phyloP scores from a whole-genome alignment of 2,888 invertebrate genomes.

The Axea sp. region DNA sequence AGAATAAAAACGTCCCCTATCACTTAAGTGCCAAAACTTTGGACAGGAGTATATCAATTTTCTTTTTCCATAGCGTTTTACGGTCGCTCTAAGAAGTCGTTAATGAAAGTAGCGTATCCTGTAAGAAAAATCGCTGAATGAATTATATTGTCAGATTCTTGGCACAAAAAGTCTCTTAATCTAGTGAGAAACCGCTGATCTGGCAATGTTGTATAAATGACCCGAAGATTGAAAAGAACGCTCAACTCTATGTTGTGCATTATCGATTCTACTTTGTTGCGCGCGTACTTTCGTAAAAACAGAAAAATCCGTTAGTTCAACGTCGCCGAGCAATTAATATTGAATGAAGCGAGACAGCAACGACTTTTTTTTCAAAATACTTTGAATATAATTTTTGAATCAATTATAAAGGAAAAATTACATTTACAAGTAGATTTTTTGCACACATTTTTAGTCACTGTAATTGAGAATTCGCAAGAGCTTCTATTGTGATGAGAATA shows the following conservation, averaged over 20 bases:
- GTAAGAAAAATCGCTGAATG: slow-evolving; percentile 56
- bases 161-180: slow-evolving; percentile 56
- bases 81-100: slow-evolving; percentile 54
- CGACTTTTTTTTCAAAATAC: slow-evolving; percentile 2
- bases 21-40: slow-evolving; percentile 59
- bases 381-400: slow-evolving; percentile 5
- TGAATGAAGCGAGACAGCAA: slow-evolving; percentile 25
- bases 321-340: slow-evolving; percentile 44
- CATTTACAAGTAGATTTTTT: slow-evolving; percentile 1
- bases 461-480: slow-evolving; percentile 1
- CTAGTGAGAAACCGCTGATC: slow-evolving; percentile 59
- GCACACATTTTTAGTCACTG: slow-evolving; percentile 6
- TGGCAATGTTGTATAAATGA: slow-evolving; percentile 58
- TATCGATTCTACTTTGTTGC: slow-evolving; percentile 54
- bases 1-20: slow-evolving; percentile 48
- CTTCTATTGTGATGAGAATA: slow-evolving; percentile 2
- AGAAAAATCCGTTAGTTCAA: slow-evolving; percentile 29
- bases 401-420: slow-evolving; percentile 2
- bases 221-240: slow-evolving; percentile 52
- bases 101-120: slow-evolving; percentile 57
- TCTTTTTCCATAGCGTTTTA: slow-evolving; percentile 54
- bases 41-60: slow-evolving; percentile 58
- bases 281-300: slow-evolving; percentile 37
- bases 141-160: slow-evolving; percentile 55
- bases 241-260: slow-evolving; percentile 41